Evolutionary conservation across 2,113 vertebrate genomes (phyloP).

Genomic region (Larimichthys polyactis): DNA sequence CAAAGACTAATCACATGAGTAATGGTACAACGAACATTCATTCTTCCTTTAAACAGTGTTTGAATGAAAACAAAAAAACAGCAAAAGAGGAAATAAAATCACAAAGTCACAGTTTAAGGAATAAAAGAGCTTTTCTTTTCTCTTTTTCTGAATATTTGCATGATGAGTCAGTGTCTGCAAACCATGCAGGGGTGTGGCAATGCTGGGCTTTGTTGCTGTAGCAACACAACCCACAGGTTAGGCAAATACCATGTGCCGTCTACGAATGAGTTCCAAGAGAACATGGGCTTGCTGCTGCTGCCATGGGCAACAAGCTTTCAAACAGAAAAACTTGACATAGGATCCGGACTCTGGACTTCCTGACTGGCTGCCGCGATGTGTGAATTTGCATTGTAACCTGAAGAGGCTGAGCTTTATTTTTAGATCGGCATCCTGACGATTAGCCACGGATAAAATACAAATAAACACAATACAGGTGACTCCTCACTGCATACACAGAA

Average conservation of each 20-base stretch:
- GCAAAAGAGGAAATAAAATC: constrained; percentile 12
- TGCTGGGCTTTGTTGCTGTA: constrained; percentile 66
- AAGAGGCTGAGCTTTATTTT: constrained; percentile 73
- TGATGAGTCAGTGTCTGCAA: constrained; percentile 77
- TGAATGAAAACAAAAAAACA: background rate
- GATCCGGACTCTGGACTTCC: constrained; percentile 61
- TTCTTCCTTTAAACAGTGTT: background rate
- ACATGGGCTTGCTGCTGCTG: constrained; percentile 59
- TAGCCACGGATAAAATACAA: constrained; percentile 23
- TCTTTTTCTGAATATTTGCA: constrained; percentile 56
- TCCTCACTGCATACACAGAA: constrained; percentile 6
- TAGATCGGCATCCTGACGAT: constrained; percentile 51
- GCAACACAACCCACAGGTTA: constrained; percentile 78
- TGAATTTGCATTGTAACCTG: constrained; percentile 69
- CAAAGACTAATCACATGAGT: constrained; percentile 1
- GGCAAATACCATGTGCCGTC: constrained; percentile 73
- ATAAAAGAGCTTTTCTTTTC: background rate
- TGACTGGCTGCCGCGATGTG: constrained; percentile 50
- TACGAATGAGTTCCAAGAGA: constrained; percentile 53
- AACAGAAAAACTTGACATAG: constrained; percentile 77
- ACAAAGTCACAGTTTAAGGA: constrained; percentile 10
- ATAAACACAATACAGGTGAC: constrained; percentile 43
- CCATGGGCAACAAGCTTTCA: constrained; percentile 74
- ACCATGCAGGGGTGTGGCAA: constrained; percentile 79
- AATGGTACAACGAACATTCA: background rate